These are phyloP conservation scores for Planococcus citri DNA, from an alignment of 1,140 invertebrate species.

Conservation along the genomic window DNA sequence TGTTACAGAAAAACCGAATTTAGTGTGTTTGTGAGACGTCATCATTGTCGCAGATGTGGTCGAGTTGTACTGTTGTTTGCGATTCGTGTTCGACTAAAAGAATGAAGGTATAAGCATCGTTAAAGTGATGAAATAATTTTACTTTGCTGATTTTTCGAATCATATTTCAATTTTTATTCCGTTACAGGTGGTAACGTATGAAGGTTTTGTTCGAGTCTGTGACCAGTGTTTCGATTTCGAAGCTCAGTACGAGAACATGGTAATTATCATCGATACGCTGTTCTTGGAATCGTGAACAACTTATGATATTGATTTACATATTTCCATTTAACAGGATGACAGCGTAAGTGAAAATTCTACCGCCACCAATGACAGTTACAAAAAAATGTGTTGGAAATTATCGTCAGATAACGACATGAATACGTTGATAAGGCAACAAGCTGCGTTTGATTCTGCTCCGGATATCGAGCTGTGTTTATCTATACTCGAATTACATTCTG, in stretches of 20 bases:
- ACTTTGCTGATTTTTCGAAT: too few relatives aligned
- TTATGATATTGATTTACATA: background rate
- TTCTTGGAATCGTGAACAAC: too few relatives aligned
- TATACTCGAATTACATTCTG: constrained; percentile 66
- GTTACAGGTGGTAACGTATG: background rate
- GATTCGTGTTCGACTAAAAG: constrained; percentile 60
- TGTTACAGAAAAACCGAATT: constrained; percentile 56
- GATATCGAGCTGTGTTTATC: constrained; percentile 73
- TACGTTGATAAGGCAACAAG: constrained; percentile 60
- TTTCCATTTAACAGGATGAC: background rate
- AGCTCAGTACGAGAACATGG: background rate
- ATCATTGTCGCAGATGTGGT: constrained; percentile 77
- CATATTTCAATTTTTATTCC: too few relatives aligned
- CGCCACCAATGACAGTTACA: background rate
- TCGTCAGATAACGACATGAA: constrained; percentile 54
- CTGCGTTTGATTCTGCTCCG: constrained; percentile 76
- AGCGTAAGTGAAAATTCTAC: background rate
- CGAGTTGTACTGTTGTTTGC: constrained; percentile 70
- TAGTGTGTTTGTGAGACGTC: constrained; percentile 72
- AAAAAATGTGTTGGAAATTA: constrained; percentile 48
- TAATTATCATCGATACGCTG: background rate
- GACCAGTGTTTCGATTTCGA: background rate
- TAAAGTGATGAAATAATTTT: too few relatives aligned
- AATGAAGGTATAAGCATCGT: constrained; percentile 54
- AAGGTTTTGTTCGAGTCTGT: background rate